Evolutionary conservation across 2,888 invertebrate genomes (phyloP).

Genomic region (Neoaliturus tenellus): DNA sequence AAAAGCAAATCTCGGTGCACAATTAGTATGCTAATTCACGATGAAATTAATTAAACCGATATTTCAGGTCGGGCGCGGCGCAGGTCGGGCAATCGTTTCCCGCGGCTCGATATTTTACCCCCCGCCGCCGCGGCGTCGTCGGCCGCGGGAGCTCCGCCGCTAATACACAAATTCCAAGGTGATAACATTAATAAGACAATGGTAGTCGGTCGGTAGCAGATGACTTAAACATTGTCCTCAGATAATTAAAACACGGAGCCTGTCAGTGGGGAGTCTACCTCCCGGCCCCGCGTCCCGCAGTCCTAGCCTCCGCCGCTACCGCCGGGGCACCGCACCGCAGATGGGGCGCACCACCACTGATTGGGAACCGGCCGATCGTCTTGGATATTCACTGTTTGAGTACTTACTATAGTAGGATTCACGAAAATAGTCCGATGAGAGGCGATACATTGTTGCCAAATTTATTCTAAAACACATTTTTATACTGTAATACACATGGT

Average conservation of each 20-base stretch:
- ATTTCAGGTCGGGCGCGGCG: not conserved
- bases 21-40: slow-evolving; percentile 31
- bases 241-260: slow-evolving; percentile 55
- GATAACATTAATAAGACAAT: slow-evolving; percentile 56
- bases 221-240: slow-evolving; percentile 57
- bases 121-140: slow-evolving; percentile 17
- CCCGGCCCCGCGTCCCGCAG: not conserved
- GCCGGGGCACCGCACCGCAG: not conserved
- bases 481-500: no score
- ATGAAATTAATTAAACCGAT: slow-evolving; percentile 26
- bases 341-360: no score
- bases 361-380: no score
- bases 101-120: slow-evolving; percentile 38
- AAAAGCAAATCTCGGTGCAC: not conserved
- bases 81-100: no score
- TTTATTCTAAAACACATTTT: no score
- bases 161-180: slow-evolving; percentile 56
- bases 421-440: no score
- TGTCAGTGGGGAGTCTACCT: slow-evolving; percentile 10
- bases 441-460: no score
- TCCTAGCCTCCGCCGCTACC: not conserved
- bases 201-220: slow-evolving; percentile 55
- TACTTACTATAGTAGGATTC: no score
- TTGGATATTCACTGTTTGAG: no score
- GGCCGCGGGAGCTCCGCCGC: slow-evolving; percentile 31